Base-by-base conservation (phyloP, 1,140 invertebrate species). In the Pogonognathellus flavescens region DNA sequence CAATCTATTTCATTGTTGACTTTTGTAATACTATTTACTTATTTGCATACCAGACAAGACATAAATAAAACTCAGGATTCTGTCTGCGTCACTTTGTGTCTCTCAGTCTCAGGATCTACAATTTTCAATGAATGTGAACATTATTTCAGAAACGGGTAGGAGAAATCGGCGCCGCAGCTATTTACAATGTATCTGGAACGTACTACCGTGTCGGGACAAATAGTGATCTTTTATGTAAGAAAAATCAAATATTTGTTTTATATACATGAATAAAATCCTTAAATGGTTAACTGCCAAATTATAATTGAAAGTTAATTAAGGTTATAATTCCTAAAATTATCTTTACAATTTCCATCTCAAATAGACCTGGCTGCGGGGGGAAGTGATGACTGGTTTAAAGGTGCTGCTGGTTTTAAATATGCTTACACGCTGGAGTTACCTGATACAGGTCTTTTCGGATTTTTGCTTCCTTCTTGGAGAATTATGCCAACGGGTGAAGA, bases 71-170 rank as follows among this genome's bases (percentile, higher is more conserved):
- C 13, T 2, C 13, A 57, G 55, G 3, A 7, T 57, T 16, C 13
- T 57, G 2, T 59, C 18, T 14, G 0, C 18, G 6, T 59, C 18
- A 25, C 20, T 66, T 31, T 66, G 0, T 66, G n/a, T n/a, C n/a
- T n/a, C n/a, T n/a, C n/a, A n/a, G n/a, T n/a, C n/a, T n/a, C n/a
- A n/a, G n/a, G n/a, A n/a, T n/a, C n/a, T n/a, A n/a, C n/a, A n/a
- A n/a, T n/a, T n/a, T n/a, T n/a, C 9, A 50, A 80, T 50, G 14
- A 4, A 80, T 2, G 10, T 41, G 13, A 80, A 16, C 41, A 50
- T 52, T 66, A 4, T 50, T 84, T 14, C 11, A 84, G 83, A 92
- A 85, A 60, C 7, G 50, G 50, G 22, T 85, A 14, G 72, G 53
- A 0, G 14, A 59, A 9, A 53, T 80, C 6, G 84, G 52, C 9